These are phyloP conservation scores for Delphinus delphis DNA, from an alignment of 2,113 vertebrate genomes.

Conservation along the genomic window DNA sequence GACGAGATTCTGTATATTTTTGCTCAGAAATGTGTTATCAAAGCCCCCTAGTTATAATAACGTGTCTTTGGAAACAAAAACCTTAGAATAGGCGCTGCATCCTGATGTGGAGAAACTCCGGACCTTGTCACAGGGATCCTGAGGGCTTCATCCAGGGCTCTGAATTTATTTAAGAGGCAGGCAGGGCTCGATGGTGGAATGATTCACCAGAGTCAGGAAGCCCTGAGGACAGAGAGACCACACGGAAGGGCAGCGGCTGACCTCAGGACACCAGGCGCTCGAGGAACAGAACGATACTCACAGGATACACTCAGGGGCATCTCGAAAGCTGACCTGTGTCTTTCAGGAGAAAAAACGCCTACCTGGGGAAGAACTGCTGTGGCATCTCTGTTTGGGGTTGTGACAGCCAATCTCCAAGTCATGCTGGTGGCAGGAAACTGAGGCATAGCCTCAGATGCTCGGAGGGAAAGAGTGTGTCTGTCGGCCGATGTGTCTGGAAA, in stretches of 20 bases:
- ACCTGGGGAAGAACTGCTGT: accelerated
- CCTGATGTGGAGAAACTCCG: accelerated
- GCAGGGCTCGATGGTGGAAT: accelerated
- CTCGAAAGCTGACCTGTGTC: accelerated
- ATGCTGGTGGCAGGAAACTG: accelerated
- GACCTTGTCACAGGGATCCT: accelerated
- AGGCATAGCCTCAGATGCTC: accelerated
- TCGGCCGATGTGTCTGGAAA: accelerated
- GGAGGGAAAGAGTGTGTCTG: no score
- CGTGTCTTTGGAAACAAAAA: neutral
- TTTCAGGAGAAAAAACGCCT: accelerated
- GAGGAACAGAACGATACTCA: neutral
- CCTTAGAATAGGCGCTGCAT: neutral
- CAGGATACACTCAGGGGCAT: accelerated
- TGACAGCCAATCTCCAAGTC: accelerated
- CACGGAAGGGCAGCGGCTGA: accelerated
- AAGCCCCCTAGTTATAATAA: accelerated
- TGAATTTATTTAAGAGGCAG: neutral
- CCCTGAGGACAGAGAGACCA: neutral
- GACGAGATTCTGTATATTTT: accelerated
- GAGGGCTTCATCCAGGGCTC: accelerated
- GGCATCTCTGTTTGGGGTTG: neutral
- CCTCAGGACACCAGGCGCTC: neutral
- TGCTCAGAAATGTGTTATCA: neutral
- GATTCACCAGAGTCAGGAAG: neutral